These are phyloP conservation scores for Hirundo rustica DNA, from an alignment of 2,797 vertebrate species.

Conservation along the genomic window DNA sequence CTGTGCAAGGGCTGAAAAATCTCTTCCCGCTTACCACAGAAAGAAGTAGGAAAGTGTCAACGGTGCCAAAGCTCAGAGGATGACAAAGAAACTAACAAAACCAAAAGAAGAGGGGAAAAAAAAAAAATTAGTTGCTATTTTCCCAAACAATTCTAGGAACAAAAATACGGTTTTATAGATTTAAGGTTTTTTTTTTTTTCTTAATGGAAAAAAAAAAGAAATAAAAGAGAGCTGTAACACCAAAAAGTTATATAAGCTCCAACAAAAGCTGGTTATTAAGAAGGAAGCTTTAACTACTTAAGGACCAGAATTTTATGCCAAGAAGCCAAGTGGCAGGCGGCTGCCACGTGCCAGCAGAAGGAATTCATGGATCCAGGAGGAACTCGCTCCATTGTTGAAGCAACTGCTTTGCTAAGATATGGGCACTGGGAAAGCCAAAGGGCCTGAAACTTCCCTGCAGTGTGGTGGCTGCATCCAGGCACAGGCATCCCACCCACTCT, in stretches of 20 bases:
- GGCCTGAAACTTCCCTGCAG: neutral
- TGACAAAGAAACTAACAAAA: conserved; percentile 50
- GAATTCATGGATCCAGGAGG: neutral
- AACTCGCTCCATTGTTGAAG: neutral
- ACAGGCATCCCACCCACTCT: neutral
- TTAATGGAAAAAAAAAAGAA: neutral
- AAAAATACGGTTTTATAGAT: neutral
- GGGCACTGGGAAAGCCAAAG: neutral
- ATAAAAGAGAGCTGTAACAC: neutral
- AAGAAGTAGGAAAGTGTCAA: neutral
- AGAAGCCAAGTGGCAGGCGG: neutral
- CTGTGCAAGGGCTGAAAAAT: conserved; percentile 31
- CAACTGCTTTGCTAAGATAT: neutral
- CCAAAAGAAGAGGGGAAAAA: neutral
- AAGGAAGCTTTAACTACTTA: neutral
- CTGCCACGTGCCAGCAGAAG: conserved; percentile 13
- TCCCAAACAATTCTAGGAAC: conserved; percentile 26
- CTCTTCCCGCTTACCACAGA: conserved; percentile 28
- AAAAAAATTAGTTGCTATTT: neutral
- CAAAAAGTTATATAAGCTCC: neutral
- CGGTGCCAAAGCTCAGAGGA: conserved; percentile 19
- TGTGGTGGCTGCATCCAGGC: neutral
- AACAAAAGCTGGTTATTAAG: neutral
- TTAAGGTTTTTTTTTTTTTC: neutral
- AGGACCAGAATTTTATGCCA: neutral